Evolutionary conservation across 2,888 invertebrate species (phyloP).

Genomic region (Amblyteles armatorius): DNA sequence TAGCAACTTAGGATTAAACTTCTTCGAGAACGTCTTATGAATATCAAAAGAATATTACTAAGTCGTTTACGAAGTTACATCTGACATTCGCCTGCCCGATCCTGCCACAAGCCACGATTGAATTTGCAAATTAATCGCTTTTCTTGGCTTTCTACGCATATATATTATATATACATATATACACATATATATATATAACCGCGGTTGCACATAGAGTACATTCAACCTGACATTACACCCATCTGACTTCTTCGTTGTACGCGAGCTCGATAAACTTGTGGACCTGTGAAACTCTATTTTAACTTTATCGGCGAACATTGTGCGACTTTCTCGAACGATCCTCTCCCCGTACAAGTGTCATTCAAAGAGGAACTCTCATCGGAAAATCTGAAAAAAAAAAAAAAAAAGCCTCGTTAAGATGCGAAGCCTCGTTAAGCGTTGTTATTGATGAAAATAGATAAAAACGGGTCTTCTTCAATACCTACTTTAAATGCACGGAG

Average conservation of each 20-base stretch:
- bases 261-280: conserved; percentile 14
- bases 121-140: conserved; percentile 45
- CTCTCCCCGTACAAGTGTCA: not conserved
- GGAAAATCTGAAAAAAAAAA: not conserved
- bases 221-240: not conserved
- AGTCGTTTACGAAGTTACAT: conserved; percentile 26
- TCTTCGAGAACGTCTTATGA: conserved; percentile 30
- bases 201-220: conserved; percentile 10
- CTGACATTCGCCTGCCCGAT: conserved; percentile 11
- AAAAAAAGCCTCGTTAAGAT: not conserved
- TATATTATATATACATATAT: too few relatives aligned
- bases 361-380: not conserved
- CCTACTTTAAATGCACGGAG: not conserved
- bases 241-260: not conserved
- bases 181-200: not conserved
- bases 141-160: not conserved
- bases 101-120: conserved; percentile 19
- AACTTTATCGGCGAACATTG: conserved; percentile 15
- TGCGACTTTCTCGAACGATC: conserved; percentile 27
- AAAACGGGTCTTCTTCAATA: not conserved
- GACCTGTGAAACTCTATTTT: conserved; percentile 21
- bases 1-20: conserved; percentile 12
- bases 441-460: not conserved
- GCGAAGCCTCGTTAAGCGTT: not conserved
- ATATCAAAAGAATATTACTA: conserved; percentile 53